These are phyloP conservation scores for Microtus ochrogaster DNA, from an alignment of 2,113 vertebrate species.

Conservation along the genomic window DNA sequence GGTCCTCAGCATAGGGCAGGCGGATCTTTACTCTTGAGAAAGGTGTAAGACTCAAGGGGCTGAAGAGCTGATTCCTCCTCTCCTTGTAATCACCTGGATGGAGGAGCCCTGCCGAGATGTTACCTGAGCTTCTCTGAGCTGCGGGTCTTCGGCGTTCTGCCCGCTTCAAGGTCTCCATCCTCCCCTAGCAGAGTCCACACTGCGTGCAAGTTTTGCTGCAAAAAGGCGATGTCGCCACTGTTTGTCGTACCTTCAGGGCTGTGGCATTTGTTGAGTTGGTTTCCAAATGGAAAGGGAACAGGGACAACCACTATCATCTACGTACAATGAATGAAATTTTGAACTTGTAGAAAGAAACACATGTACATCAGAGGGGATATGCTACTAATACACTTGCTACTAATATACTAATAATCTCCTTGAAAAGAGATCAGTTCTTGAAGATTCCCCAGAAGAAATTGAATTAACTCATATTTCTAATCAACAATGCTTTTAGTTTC, in stretches of 20 bases:
- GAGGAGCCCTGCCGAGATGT: not conserved
- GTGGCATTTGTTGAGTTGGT: not conserved
- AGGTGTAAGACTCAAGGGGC: not conserved
- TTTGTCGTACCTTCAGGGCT: conserved; percentile 11
- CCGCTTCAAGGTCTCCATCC: not conserved
- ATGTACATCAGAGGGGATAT: not conserved
- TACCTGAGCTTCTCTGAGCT: not conserved
- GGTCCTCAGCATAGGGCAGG: not conserved
- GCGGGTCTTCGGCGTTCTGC: not conserved
- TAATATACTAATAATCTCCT: conserved; percentile 24
- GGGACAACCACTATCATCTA: not conserved
- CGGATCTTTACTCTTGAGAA: conserved; percentile 35
- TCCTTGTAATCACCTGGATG: not conserved
- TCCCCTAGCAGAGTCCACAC: conserved; percentile 40
- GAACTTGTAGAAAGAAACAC: conserved; percentile 14
- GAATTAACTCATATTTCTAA: conserved; percentile 36
- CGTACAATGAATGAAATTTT: not conserved
- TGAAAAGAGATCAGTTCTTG: conserved; percentile 47
- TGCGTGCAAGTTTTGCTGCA: not conserved
- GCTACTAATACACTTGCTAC: not conserved
- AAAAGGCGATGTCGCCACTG: not conserved
- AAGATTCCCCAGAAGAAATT: conserved; percentile 5
- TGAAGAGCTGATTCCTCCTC: not conserved
- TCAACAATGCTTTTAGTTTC: not conserved
- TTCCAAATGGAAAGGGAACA: conserved; percentile 22